A percentile compares a stretch with the other conserved stretches of the same genome.
These are phyloP conservation scores for Pharmacophagus antenor DNA, from an alignment of 2,888 invertebrate species.

Conservation along the genomic window DNA sequence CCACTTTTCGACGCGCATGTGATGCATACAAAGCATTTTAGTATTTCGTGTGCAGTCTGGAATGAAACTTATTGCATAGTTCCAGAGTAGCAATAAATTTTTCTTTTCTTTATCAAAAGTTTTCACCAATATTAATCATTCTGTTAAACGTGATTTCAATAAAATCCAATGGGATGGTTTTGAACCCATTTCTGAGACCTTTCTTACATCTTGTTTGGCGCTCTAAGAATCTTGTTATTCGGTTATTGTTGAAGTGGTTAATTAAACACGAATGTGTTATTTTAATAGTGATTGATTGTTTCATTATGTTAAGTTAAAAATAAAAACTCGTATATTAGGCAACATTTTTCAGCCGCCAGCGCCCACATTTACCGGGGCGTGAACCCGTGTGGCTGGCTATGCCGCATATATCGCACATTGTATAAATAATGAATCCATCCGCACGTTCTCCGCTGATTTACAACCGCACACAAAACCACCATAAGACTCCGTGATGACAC, in stretches of 20 bases:
- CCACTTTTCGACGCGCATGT: constrained; percentile 8
- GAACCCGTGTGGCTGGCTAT: constrained; percentile 28
- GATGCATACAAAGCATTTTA: constrained; percentile 13
- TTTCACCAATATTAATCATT: neutral
- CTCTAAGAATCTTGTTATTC: no score
- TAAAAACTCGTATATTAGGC: constrained; percentile 15
- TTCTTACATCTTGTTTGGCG: no score
- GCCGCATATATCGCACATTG: constrained; percentile 47
- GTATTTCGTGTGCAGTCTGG: neutral
- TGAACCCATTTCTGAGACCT: no score
- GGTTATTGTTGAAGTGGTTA: neutral
- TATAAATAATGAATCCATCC: constrained; percentile 72
- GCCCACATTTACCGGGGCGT: constrained; percentile 20
- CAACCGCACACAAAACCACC: constrained; percentile 62
- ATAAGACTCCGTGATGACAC: constrained; percentile 72
- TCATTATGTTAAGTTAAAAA: constrained; percentile 4
- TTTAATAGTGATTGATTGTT: neutral
- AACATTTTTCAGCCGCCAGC: constrained; percentile 3
- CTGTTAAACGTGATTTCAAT: neutral
- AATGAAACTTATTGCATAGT: constrained; percentile 3
- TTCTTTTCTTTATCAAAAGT: neutral
- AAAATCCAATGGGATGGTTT: no score
- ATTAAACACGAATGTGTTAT: neutral
- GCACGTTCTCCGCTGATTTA: constrained; percentile 74
- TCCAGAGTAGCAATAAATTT: no score